Evolutionary conservation across 2,113 vertebrate species (phyloP).

Genomic region (Aramus guarauna): DNA sequence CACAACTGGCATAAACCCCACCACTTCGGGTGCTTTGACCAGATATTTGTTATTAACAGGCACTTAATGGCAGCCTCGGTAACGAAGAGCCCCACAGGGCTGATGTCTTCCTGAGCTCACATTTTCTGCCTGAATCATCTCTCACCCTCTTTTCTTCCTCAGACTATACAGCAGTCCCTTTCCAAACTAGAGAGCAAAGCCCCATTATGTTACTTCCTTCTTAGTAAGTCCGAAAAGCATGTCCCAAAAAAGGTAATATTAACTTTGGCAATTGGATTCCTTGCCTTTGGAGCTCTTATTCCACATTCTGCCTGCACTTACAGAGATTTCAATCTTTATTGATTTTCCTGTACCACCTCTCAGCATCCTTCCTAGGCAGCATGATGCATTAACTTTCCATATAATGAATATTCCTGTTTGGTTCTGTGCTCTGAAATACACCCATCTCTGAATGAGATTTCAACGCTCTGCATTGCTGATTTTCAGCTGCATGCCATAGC

Average conservation of each 20-base stretch:
- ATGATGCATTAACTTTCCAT: conserved; percentile 45
- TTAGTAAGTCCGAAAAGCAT: not conserved
- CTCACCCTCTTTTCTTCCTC: not conserved
- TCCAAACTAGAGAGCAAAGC: not conserved
- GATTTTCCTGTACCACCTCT: conserved; percentile 29
- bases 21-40: not conserved
- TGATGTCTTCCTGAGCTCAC: not conserved
- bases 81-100: not conserved
- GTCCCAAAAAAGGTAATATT: not conserved
- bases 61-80: not conserved
- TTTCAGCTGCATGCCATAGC: not conserved
- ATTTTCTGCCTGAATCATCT: not conserved
- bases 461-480: conserved; percentile 6
- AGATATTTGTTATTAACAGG: not conserved
- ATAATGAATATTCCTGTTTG: conserved; percentile 46
- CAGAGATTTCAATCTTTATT: conserved; percentile 10
- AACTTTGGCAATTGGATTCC: not conserved
- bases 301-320: conserved; percentile 8
- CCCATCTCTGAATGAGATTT: not conserved
- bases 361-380: conserved; percentile 13
- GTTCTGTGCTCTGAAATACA: conserved; percentile 12
- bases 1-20: not conserved
- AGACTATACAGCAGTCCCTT: not conserved
- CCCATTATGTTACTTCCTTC: not conserved
- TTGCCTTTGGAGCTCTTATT: conserved; percentile 2